Evolutionary conservation across 2,797 vertebrate species (phyloP).

Genomic region (Botia kubotai): DNA sequence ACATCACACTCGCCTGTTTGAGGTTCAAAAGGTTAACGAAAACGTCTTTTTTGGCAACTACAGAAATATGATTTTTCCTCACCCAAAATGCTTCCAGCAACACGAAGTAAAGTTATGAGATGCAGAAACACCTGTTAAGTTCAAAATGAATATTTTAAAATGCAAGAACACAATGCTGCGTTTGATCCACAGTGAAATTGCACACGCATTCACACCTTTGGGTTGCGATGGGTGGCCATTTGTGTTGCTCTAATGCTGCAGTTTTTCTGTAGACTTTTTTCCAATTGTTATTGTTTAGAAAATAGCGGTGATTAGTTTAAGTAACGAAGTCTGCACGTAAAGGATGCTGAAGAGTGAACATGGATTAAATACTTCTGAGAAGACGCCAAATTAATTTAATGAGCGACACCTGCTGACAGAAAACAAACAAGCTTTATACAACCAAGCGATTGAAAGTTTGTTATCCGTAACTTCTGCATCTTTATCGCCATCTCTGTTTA

Average conservation of each 20-base stretch:
- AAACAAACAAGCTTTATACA: neutral
- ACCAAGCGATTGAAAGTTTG: neutral
- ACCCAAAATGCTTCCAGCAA: slow-evolving; percentile 58
- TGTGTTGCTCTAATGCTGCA: neutral
- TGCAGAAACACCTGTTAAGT: slow-evolving; percentile 54
- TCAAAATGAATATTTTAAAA: neutral
- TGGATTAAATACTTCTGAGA: slow-evolving; percentile 15
- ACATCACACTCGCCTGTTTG: slow-evolving; percentile 70
- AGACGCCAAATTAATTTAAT: neutral
- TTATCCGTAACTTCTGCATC: no score
- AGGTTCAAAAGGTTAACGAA: neutral
- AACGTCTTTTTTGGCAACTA: neutral
- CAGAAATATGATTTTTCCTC: slow-evolving; percentile 4
- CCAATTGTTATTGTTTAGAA: neutral
- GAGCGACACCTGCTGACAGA: slow-evolving; percentile 30
- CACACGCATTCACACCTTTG: slow-evolving; percentile 4
- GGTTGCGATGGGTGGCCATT: neutral
- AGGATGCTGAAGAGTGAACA: neutral
- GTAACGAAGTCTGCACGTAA: neutral
- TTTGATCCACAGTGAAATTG: neutral
- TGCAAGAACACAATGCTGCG: neutral
- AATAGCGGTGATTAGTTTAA: neutral
- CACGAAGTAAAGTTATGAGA: slow-evolving; percentile 54
- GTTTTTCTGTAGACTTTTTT: neutral
- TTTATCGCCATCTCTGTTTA: no score